Evolutionary conservation across 2,888 invertebrate genomes (phyloP), one percentile per base, ranked within the genome.

Genomic region (Drosophila buzzatii): DNA sequence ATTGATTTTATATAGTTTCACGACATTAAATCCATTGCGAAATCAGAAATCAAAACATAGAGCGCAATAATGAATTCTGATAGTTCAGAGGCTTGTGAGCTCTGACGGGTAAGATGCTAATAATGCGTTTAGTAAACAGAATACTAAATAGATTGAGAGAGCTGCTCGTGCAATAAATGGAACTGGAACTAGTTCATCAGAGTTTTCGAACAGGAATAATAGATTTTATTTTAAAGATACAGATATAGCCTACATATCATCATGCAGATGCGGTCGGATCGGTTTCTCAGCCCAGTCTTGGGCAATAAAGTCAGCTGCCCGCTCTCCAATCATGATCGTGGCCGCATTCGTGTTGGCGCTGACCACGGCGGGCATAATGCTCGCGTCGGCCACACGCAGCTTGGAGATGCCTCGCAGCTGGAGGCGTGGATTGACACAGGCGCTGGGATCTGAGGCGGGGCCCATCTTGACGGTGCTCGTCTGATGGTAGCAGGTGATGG

Each of bases 271-370:
- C 6, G 20, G 0, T 23, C 8, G 7, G 8, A 0, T 3, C 47
- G 18, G n/a, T 39, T 9, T 6, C 27, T 60, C 23, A 10, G 20
- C 42, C 92, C 92, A 92, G 39, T 92, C 87, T 52, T 90, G 69
- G 10, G 76, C 79, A 6, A 93, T 90, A 7, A 93, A 85, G 47
- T 97, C 97, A 1, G 96, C 94, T 0, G 95, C 96, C 82, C 97
- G 97, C 90, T 98, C 97, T 0, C 95, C 97, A 62, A 97, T 97
- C 97, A 97, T 97, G 16, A 97, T 96, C 0, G 95, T 95, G 0
- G 97, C 96, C 0, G 96, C 97, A 91, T 97, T 97, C 0, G 97
- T 97, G 91, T 97, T 97, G 7, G 96, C 97, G 86, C 96, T 96
- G 0, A 96, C 94, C 55, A 96, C 94, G 3, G 92, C 94, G 0